A percentile compares a stretch with the other conserved stretches of the same genome.
phyloP scores from a whole-genome alignment of 2,888 invertebrate species.

The Laspeyria flexula region DNA sequence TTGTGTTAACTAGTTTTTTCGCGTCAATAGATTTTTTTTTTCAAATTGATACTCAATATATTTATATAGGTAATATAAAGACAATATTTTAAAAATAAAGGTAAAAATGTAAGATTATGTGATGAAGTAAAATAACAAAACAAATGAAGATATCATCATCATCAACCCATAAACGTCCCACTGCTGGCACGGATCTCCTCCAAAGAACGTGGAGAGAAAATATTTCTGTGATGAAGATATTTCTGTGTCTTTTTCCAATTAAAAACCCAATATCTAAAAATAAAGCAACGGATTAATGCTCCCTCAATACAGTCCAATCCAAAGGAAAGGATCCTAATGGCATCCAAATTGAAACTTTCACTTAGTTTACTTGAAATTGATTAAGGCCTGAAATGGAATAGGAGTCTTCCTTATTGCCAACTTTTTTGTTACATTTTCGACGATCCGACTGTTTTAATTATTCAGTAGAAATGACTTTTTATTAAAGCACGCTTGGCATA shows the following conservation, averaged over 20 bases:
- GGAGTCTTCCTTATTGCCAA: slow-evolving; percentile 41
- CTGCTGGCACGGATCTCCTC: too few species aligned
- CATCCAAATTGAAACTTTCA: slow-evolving; percentile 69
- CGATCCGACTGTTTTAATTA: slow-evolving; percentile 21
- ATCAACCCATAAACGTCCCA: too few species aligned
- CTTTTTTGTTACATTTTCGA: slow-evolving; percentile 24
- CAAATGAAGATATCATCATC: too few species aligned
- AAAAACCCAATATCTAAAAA: slow-evolving; percentile 25
- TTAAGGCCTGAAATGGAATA: slow-evolving; percentile 60
- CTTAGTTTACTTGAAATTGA: slow-evolving; percentile 69
- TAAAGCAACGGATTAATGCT: slow-evolving; percentile 43
- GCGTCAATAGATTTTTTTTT: too few species aligned
- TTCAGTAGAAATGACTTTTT: slow-evolving; percentile 9
- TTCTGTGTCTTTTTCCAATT: neutral
- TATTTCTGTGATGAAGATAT: too few species aligned
- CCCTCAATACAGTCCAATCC: slow-evolving; percentile 37
- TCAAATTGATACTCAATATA: too few species aligned
- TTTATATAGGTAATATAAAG: too few species aligned
- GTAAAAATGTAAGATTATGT: too few species aligned
- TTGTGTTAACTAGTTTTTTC: too few species aligned
- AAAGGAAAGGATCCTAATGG: slow-evolving; percentile 55
- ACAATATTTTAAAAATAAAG: too few species aligned
- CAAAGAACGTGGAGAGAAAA: too few species aligned
- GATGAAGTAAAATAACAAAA: too few species aligned
- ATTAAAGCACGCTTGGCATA: slow-evolving; percentile 1